A percentile compares a stretch with the other conserved stretches of the same genome.
Conservation (phyloP, 2,797 vertebrate species). For the Acipenser oxyrinchus region DNA sequence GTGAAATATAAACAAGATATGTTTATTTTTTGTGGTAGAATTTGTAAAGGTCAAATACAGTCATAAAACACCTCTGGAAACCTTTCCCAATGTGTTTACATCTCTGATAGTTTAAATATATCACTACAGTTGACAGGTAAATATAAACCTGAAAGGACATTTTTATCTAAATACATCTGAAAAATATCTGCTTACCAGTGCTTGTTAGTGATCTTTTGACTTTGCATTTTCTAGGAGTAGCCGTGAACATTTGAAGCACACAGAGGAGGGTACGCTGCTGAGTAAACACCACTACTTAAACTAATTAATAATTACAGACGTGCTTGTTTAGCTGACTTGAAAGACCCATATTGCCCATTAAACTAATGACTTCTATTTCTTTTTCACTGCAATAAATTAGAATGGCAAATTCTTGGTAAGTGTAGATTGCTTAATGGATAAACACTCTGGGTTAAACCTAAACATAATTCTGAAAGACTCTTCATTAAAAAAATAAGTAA, state of each 20-base stretch:
- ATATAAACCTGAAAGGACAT: not conserved
- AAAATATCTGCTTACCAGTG: not conserved
- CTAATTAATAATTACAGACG: constrained; percentile 29
- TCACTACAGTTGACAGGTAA: not conserved
- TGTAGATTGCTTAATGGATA: too few relatives aligned
- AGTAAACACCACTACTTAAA: constrained; percentile 31
- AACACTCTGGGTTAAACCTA: too few relatives aligned
- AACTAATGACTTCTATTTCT: not conserved
- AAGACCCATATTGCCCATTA: not conserved
- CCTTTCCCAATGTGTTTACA: not conserved
- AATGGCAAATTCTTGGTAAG: too few relatives aligned
- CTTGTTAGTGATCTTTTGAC: not conserved
- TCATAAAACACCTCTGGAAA: too few relatives aligned
- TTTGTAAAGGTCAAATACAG: too few relatives aligned
- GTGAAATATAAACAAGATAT: not conserved
- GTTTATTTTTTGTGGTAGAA: not conserved
- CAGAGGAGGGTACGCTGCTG: constrained; percentile 9
- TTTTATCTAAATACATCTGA: not conserved
- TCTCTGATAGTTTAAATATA: not conserved
- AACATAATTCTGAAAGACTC: too few relatives aligned
- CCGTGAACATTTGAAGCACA: constrained; percentile 19
- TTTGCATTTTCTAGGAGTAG: constrained; percentile 13
- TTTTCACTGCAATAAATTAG: too few relatives aligned
- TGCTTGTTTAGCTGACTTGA: constrained; percentile 15
- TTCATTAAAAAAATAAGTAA: too few relatives aligned